A percentile compares a stretch with the other conserved stretches of the same genome.
Conservation (phyloP, 2,888 invertebrate species). For the Drosophila anomalata region DNA sequence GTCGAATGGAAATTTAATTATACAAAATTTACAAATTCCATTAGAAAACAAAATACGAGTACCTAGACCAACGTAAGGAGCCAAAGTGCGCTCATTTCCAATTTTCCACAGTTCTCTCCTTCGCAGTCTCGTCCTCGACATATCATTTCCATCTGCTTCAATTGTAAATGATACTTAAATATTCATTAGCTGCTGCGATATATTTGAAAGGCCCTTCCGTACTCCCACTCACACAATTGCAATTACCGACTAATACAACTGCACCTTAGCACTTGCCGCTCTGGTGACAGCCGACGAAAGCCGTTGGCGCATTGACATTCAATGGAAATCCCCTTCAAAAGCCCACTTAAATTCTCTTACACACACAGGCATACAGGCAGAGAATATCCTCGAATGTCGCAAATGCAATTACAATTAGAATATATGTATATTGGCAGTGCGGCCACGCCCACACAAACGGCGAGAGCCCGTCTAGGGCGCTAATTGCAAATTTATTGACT, state of each 20-base stretch:
- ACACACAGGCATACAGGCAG: conserved; percentile 32
- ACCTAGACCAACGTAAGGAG: background rate
- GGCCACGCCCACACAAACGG: conserved; percentile 29
- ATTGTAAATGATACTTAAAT: conserved; percentile 60
- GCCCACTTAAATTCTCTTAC: conserved; percentile 39
- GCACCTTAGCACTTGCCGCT: conserved; percentile 37
- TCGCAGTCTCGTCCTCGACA: conserved; percentile 33
- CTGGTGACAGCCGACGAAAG: conserved; percentile 50
- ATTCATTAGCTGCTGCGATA: conserved; percentile 56
- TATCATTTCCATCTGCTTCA: conserved; percentile 57
- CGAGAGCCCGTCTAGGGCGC: conserved; percentile 28
- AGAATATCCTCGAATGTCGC: conserved; percentile 29
- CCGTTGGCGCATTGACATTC: conserved; percentile 47
- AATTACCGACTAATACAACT: conserved; percentile 30
- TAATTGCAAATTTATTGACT: conserved; percentile 72
- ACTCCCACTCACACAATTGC: conserved; percentile 10
- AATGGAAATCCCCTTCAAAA: conserved; percentile 43
- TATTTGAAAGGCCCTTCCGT: conserved; percentile 48
- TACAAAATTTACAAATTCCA: conserved; percentile 34
- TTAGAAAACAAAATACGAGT: conserved; percentile 16
- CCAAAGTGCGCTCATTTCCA: conserved; percentile 35
- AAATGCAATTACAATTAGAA: conserved; percentile 53
- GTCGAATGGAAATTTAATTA: conserved; percentile 53
- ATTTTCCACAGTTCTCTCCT: conserved; percentile 7
- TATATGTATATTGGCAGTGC: conserved; percentile 27